Conservation (phyloP, 2,113 vertebrate genomes). For the Progne subis region DNA sequence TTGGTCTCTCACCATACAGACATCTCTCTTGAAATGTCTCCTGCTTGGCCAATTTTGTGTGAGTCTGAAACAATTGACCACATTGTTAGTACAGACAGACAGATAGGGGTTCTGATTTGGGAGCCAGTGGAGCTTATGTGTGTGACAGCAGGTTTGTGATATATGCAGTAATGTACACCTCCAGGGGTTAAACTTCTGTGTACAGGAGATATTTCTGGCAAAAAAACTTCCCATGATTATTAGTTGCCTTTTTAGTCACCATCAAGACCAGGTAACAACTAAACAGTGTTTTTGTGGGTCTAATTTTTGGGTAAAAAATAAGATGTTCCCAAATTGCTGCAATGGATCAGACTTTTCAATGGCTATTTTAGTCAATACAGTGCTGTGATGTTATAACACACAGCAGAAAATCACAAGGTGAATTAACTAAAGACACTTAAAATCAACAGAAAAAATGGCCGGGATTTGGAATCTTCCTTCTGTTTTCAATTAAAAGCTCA, state of each 20-base stretch:
- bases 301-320: background rate
- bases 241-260: background rate
- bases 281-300: background rate
- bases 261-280: background rate
- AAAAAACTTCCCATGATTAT: background rate
- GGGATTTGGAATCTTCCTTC: background rate
- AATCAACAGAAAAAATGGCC: background rate
- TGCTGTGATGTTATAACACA: background rate
- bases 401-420: background rate
- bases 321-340: background rate
- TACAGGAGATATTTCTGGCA: background rate
- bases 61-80: background rate
- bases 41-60: background rate
- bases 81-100: background rate
- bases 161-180: fast-evolving
- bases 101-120: background rate
- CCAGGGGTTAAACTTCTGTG: background rate
- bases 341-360: background rate
- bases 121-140: background rate
- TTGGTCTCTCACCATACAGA: fast-evolving
- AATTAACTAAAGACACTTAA: background rate
- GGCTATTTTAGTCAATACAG: background rate
- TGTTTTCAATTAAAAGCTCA: background rate
- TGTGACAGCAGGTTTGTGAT: background rate
- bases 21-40: background rate